These are phyloP conservation scores for Lipophrys pholis DNA, from an alignment of 2,113 vertebrate species.

Conservation along the genomic window DNA sequence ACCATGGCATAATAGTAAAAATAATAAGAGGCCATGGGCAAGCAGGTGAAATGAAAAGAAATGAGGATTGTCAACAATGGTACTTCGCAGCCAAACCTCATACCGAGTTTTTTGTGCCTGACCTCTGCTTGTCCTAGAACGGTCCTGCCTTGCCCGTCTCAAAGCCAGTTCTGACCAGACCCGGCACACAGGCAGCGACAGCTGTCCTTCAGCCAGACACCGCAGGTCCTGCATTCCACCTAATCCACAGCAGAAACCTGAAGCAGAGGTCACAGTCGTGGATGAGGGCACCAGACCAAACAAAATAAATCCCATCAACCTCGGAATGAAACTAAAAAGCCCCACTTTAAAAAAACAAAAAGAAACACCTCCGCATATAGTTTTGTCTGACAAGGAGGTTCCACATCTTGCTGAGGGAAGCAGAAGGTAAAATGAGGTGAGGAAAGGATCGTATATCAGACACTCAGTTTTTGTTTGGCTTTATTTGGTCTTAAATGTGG, in stretches of 20 bases:
- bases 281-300: conserved; percentile 18
- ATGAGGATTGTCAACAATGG: background rate
- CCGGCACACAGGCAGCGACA: conserved; percentile 12
- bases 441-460: conserved; percentile 45
- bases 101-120: background rate
- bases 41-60: background rate
- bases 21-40: background rate
- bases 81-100: conserved; percentile 6
- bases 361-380: conserved; percentile 23
- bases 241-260: conserved; percentile 18
- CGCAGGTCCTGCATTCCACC: conserved; percentile 38
- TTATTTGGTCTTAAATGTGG: conserved; percentile 48
- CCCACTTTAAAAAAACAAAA: conserved; percentile 26
- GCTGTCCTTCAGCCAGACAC: conserved; percentile 30
- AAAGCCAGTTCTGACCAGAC: conserved; percentile 21
- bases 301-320: conserved; percentile 55
- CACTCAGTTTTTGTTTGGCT: conserved; percentile 48
- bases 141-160: conserved; percentile 19
- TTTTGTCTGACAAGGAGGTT: conserved; percentile 35
- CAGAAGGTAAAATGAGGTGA: conserved; percentile 49
- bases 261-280: background rate
- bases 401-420: conserved; percentile 30
- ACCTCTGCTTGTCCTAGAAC: conserved; percentile 15
- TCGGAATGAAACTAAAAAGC: conserved; percentile 30
- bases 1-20: no score